Conservation (phyloP, 2,797 vertebrate genomes). For the Vespertilio murinus region DNA sequence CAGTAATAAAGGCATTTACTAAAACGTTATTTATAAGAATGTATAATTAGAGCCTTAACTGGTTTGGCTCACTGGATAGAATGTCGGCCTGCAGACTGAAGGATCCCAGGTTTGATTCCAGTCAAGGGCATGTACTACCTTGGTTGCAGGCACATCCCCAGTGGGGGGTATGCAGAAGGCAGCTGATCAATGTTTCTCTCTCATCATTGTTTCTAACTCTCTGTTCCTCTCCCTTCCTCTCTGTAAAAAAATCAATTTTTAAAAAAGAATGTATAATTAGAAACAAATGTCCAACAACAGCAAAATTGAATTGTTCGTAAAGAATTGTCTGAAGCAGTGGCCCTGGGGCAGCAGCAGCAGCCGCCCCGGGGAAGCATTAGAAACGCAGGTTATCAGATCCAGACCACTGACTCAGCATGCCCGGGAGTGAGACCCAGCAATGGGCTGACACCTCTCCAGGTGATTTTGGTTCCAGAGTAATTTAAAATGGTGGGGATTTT, state of each 20-base stretch:
- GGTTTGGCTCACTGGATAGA: too few relatives aligned
- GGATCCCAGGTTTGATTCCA: too few relatives aligned
- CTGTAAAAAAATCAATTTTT: too few relatives aligned
- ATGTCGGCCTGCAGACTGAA: too few relatives aligned
- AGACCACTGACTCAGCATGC: background rate
- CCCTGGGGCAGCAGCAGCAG: background rate
- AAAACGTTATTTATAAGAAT: background rate
- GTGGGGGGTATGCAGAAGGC: too few relatives aligned
- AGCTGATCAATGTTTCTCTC: too few relatives aligned
- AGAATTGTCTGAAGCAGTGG: background rate
- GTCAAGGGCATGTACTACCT: too few relatives aligned
- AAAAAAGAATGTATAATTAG: background rate
- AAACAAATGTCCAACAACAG: background rate
- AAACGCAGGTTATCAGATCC: background rate
- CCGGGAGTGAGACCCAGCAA: background rate
- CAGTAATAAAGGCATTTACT: background rate
- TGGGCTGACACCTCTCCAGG: background rate
- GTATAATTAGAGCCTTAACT: background rate
- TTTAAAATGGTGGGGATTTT: constrained; percentile 4
- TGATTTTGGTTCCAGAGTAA: background rate
- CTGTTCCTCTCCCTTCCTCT: too few relatives aligned
- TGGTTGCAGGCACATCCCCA: too few relatives aligned
- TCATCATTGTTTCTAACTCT: too few relatives aligned
- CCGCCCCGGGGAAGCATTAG: background rate
- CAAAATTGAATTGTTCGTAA: background rate